Base-by-base conservation (phyloP, 2,888 invertebrate genomes). In the Callinectes sapidus region DNA sequence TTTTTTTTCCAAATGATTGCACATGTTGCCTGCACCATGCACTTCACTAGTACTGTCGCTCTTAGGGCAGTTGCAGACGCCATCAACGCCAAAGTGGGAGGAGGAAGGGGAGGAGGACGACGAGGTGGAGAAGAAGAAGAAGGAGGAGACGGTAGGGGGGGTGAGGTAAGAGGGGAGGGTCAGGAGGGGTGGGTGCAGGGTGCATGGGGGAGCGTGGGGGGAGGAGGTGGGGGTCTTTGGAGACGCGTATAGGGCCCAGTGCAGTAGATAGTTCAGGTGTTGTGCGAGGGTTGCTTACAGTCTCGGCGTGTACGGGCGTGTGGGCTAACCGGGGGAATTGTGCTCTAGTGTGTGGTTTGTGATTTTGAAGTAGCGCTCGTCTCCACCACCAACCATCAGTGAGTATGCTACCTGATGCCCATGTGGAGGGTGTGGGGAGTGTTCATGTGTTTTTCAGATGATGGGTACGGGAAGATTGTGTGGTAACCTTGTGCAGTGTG, bases 221-320 rank as follows among this genome's bases (percentile, higher is more conserved):
- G 81, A 35, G 92, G 55, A 77, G 91, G 86, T 90, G 92, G 90
- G 92, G 92, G 92, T 42, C 92, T 92, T 87, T 77, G 87, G 92
- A 92, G 92, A 89, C 87, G 90, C 92, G 90, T 92, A 90, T 92
- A 92, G 92, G 92, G 90, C 92, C 92, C 92, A 92, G 92, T 92
- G 92, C 92, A 92, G 92, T 92, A 89, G 92, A 92, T 92, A 89
- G 92, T 90, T 92, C 92, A 92, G 92, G 92, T 92, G 92, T 92
- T 92, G 87, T 92, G 81, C 54, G 92, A 88, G 90, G 87, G 92
- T 90, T 90, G 92, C 90, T 92, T 90, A 90, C 90, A 89, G 71
- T 90, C 87, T 90, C 88, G 92, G 71, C 87, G 90, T 88, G 87
- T 90, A 61, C 90, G 90, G 87, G 85, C 87, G 90, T 87, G 92